Percentiles rank a stretch among this genome's conserved stretches.
Evolutionary conservation across 1,140 invertebrate species (phyloP).

Genomic region (Cyclina sinensis): DNA sequence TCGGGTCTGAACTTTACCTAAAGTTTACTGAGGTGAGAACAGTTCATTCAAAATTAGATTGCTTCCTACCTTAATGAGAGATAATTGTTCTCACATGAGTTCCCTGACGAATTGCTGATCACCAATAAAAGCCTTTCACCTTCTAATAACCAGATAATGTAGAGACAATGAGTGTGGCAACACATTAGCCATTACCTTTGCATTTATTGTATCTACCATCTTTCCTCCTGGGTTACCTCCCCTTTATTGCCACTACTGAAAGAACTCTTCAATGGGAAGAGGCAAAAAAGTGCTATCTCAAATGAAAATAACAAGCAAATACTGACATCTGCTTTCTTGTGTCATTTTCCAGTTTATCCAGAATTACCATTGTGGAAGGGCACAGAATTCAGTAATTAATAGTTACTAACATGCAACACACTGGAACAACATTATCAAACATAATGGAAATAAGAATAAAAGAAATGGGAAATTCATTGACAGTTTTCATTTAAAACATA

Average conservation of each 20-base stretch:
- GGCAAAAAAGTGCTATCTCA: neutral
- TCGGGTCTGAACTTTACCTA: no score
- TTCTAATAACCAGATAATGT: conserved; percentile 27
- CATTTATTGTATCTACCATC: neutral
- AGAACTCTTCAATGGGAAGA: neutral
- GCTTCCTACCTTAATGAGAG: neutral
- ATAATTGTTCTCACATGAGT: conserved; percentile 17
- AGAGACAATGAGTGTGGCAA: neutral
- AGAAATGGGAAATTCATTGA: neutral
- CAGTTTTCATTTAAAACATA: neutral
- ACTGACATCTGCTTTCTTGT: no score
- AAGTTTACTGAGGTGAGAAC: no score
- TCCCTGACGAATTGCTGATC: neutral
- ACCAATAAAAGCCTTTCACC: conserved; percentile 38
- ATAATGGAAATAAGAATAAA: neutral
- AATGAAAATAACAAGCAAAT: no score
- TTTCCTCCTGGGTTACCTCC: neutral
- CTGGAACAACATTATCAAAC: neutral
- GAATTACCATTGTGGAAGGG: no score
- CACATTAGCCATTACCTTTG: neutral
- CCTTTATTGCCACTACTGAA: neutral
- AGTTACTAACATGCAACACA: neutral
- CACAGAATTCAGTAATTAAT: no score
- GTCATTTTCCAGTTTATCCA: no score
- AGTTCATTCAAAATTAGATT: neutral